These are phyloP conservation scores for Hydrozoanthus gracilis DNA, from an alignment of 92 coral and sea anemone genomes.

Conservation along the genomic window DNA sequence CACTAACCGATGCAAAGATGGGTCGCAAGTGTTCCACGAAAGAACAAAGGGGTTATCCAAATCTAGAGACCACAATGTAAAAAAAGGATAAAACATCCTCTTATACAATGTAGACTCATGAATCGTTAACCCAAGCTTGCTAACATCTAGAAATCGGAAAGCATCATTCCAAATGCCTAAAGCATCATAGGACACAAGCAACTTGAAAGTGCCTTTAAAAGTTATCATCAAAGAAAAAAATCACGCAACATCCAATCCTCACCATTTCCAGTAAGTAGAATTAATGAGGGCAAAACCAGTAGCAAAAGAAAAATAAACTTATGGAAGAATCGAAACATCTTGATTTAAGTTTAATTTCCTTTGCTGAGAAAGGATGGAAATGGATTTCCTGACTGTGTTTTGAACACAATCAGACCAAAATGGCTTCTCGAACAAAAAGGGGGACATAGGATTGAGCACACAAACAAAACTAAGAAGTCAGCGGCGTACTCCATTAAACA, in stretches of 20 bases:
- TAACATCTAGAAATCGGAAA: slow-evolving; percentile 61
- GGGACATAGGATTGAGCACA: slow-evolving; percentile 38
- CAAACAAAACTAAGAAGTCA: slow-evolving; percentile 49
- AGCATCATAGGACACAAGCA: slow-evolving; percentile 90
- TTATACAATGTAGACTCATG: slow-evolving; percentile 22
- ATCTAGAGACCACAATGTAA: slow-evolving; percentile 54
- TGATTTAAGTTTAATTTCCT: slow-evolving; percentile 66
- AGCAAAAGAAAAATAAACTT: slow-evolving; percentile 84
- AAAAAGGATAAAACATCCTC: slow-evolving; percentile 69
- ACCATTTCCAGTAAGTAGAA: slow-evolving; percentile 90
- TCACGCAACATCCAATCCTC: slow-evolving; percentile 70
- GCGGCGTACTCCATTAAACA: slow-evolving; percentile 62
- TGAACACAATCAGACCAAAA: slow-evolving; percentile 86
- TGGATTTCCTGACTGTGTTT: slow-evolving; percentile 93
- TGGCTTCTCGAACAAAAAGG: slow-evolving; percentile 94
- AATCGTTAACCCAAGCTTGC: slow-evolving; percentile 55
- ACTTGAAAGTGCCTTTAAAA: slow-evolving; percentile 19
- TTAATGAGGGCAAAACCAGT: slow-evolving; percentile 84
- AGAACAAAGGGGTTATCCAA: slow-evolving; percentile 60
- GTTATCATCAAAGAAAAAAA: slow-evolving; percentile 38
- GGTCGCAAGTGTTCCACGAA: slow-evolving; percentile 52
- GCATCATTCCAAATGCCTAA: slow-evolving; percentile 99
- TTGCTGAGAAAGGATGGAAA: slow-evolving; percentile 90
- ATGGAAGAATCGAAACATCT: slow-evolving; percentile 88
- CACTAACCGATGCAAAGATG: slow-evolving; percentile 66